Evolutionary conservation across 92 coral and sea anemone genomes (phyloP), one percentile per base, ranked within the genome.

Genomic region (Heliopora coerulea): DNA sequence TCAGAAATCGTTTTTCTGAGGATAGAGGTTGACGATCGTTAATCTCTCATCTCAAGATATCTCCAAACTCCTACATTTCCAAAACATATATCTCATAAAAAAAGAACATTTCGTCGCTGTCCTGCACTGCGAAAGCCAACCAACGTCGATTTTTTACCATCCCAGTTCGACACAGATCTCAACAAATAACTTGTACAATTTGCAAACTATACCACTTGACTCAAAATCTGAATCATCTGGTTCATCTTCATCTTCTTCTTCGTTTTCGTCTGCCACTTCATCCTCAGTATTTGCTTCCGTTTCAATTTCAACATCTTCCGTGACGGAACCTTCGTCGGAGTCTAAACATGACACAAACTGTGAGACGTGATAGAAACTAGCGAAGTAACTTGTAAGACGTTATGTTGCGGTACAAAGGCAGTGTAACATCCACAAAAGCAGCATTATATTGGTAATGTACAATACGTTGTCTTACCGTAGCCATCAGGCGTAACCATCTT

Each of bases 401-500:
- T n/a, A n/a, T n/a, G n/a, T n/a, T n/a, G n/a, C n/a, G n/a, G n/a
- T n/a, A n/a, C n/a, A n/a, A n/a, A n/a, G n/a, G n/a, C n/a, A n/a
- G n/a, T n/a, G n/a, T n/a, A n/a, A n/a, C n/a, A n/a, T n/a, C n/a
- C n/a, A n/a, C n/a, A n/a, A n/a, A n/a, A n/a, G n/a, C n/a, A n/a
- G n/a, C n/a, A n/a, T n/a, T n/a, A n/a, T n/a, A n/a, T n/a, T n/a
- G n/a, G n/a, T n/a, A n/a, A n/a, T n/a, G 21, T 12, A 34, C 1
- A 23, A 23, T 31, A 31, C 31, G 18, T 30, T 40, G 60, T 37
- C 32, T 80, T 50, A 80, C 84, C 76, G 44, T 74, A 70, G n/a
- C 34, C 89, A 18, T 83, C 93, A 28, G 86, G 65, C 34, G 83
- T 58, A 39, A 75, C 61, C 85, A 93, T 79, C 75, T 89, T 82